Evolutionary conservation across 92 coral and sea anemone species (phyloP).

Genomic region (Phenganax subtilis): DNA sequence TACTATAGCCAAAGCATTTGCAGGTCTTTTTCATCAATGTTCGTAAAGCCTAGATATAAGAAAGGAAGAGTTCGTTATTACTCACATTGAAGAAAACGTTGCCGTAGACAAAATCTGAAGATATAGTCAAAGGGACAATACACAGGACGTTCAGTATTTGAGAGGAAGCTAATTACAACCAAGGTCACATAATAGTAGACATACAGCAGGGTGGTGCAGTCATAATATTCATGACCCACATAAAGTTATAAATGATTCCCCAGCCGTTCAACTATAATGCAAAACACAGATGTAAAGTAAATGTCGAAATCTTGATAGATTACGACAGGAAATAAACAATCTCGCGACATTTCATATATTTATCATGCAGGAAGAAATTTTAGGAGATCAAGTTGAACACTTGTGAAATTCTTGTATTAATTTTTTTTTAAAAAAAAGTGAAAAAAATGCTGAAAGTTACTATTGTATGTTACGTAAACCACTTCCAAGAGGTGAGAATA

Average conservation of each 20-base stretch:
- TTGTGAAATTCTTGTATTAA: too few species aligned
- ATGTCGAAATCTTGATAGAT: neutral
- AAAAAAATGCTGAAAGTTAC: too few species aligned
- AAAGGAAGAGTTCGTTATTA: neutral
- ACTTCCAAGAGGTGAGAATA: too few species aligned
- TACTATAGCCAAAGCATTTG: slow-evolving; percentile 86
- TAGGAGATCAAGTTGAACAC: too few species aligned
- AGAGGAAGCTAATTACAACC: neutral
- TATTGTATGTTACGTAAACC: too few species aligned
- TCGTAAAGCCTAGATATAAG: slow-evolving; percentile 65
- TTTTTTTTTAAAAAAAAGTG: too few species aligned
- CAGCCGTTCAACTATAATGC: neutral
- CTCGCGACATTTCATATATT: neutral
- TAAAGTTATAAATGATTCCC: slow-evolving; percentile 2
- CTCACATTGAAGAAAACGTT: neutral
- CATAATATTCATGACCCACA: neutral
- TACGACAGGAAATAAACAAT: neutral
- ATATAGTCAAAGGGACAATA: neutral
- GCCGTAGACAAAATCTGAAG: neutral
- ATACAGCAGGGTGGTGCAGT: neutral
- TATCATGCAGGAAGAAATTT: too few species aligned
- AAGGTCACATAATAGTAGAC: neutral
- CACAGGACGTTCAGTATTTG: neutral
- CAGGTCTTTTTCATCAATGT: slow-evolving; percentile 75
- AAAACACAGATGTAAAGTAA: neutral